These are phyloP conservation scores for Gymnocheta viridis DNA, from an alignment of 2,888 invertebrate species.

Conservation along the genomic window DNA sequence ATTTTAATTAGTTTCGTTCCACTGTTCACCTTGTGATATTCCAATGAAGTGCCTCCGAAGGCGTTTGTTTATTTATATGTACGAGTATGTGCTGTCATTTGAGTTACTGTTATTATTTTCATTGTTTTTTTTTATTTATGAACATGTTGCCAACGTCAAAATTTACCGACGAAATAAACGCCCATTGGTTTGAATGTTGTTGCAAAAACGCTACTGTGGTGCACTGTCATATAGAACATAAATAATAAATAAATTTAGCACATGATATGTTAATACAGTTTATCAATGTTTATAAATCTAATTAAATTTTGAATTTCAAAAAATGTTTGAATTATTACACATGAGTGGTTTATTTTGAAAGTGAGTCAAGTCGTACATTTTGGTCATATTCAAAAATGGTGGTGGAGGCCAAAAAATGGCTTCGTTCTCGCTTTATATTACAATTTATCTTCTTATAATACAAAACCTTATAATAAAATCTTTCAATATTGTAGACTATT, in stretches of 20 bases:
- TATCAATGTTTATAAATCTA: too few species aligned
- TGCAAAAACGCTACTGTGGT: constrained; percentile 17
- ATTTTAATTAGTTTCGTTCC: neutral
- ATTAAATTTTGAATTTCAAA: too few species aligned
- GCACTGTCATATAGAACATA: neutral
- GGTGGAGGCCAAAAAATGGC: too few species aligned
- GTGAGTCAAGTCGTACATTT: too few species aligned
- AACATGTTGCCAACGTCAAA: constrained; percentile 58
- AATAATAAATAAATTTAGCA: neutral
- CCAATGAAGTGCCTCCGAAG: neutral
- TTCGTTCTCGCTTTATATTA: too few species aligned
- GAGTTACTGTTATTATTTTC: constrained; percentile 19
- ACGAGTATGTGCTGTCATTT: constrained; percentile 30
- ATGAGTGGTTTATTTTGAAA: too few species aligned
- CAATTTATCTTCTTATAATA: too few species aligned
- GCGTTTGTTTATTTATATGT: constrained; percentile 39
- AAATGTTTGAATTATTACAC: too few species aligned
- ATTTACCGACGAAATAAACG: constrained; percentile 57
- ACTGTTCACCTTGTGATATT: constrained; percentile 15
- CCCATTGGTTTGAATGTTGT: constrained; percentile 41
- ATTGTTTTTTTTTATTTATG: constrained; percentile 46
- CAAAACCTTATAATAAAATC: too few species aligned
- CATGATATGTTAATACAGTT: too few species aligned
- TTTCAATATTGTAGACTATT: too few species aligned
- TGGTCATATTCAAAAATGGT: too few species aligned